Conservation (phyloP, 1,140 invertebrate genomes). For the Ylistrum balloti region DNA sequence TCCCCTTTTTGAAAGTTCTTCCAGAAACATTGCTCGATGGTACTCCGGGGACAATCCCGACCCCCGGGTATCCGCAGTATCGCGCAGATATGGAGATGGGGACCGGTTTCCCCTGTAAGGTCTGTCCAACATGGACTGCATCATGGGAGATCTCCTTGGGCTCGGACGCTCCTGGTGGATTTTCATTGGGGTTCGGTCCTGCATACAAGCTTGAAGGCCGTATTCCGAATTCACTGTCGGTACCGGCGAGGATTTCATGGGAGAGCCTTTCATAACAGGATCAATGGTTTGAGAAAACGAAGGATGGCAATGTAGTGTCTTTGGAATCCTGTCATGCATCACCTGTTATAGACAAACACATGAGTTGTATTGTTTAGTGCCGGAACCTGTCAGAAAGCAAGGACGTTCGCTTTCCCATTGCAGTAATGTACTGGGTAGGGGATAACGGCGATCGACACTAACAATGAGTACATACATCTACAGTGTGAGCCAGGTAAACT, state of each 20-base stretch:
- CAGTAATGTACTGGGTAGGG: not conserved
- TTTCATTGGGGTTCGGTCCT: not conserved
- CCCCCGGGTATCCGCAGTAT: not conserved
- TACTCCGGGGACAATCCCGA: not conserved
- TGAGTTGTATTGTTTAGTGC: not conserved
- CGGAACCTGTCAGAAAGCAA: not conserved
- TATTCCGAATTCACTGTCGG: not conserved
- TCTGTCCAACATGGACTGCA: not conserved
- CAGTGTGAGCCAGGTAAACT: not conserved
- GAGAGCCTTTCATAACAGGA: not conserved
- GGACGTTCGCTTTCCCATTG: no score
- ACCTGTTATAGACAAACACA: not conserved
- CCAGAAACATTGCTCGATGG: not conserved
- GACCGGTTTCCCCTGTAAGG: constrained; percentile 30
- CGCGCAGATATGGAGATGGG: not conserved
- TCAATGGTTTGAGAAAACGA: constrained; percentile 34
- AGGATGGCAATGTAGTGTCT: not conserved
- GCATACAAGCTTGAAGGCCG: not conserved
- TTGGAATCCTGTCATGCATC: constrained; percentile 24
- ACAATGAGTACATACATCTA: not conserved
- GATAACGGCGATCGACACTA: not conserved
- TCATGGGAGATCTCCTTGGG: not conserved
- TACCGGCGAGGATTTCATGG: not conserved
- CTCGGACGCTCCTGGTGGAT: not conserved
- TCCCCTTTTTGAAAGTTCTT: not conserved